Evolutionary conservation across 2,797 vertebrate genomes (phyloP).

Genomic region (Tokudaia tokunoshimensis): DNA sequence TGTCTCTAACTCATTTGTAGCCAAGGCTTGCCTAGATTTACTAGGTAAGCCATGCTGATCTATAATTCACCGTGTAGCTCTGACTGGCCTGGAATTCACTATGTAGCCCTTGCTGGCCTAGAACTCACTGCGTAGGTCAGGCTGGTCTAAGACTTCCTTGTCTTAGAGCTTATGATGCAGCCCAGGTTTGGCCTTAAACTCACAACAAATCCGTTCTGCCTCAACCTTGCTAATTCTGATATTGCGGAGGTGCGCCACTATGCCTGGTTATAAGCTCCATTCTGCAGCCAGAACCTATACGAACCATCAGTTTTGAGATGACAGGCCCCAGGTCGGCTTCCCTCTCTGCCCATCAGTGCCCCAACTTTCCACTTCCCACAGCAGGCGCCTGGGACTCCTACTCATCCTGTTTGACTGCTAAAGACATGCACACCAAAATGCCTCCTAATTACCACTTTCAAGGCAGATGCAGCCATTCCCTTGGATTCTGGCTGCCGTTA

Average conservation of each 20-base stretch:
- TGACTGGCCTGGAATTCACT: not conserved
- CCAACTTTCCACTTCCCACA: constrained; percentile 56
- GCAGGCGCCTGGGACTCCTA: constrained; percentile 73
- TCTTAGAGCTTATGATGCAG: not conserved
- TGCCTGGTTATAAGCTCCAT: not conserved
- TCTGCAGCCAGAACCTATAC: not conserved
- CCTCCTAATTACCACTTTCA: constrained; percentile 91
- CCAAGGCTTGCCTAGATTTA: not conserved
- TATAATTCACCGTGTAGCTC: not conserved
- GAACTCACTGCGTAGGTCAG: not conserved
- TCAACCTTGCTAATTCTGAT: not conserved
- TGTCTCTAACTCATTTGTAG: not conserved
- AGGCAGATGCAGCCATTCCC: constrained; percentile 89
- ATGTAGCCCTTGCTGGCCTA: too few relatives aligned
- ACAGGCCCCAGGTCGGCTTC: not conserved
- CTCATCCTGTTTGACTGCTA: constrained; percentile 87
- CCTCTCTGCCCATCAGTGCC: not conserved
- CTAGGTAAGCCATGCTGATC: not conserved
- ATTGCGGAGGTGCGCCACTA: not conserved
- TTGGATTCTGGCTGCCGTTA: constrained; percentile 89
- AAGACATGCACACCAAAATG: constrained; percentile 89
- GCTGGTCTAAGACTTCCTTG: not conserved
- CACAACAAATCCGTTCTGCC: not conserved
- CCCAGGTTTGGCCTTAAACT: not conserved
- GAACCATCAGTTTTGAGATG: not conserved